Conservation (phyloP, 2,888 invertebrate species). For the Megaustenia siamemsis region DNA sequence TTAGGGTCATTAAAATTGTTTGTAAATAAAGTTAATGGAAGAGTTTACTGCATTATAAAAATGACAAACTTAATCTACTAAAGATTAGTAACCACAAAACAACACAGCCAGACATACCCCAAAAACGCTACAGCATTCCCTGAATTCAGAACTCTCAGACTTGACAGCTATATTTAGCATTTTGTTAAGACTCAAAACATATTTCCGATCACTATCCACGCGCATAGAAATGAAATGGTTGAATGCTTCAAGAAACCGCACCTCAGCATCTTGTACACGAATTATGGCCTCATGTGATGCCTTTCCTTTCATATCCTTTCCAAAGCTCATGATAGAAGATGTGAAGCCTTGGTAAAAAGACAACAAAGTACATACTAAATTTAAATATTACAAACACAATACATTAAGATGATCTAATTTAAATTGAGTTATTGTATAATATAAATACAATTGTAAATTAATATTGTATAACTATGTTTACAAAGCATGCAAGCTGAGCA, state of each 20-base stretch:
- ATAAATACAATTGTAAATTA: no score
- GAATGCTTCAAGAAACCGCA: slow-evolving; percentile 94
- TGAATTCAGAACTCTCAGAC: slow-evolving; percentile 67
- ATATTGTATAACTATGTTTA: no score
- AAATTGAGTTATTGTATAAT: no score
- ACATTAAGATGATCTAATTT: no score
- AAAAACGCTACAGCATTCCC: slow-evolving; percentile 68
- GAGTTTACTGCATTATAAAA: no score
- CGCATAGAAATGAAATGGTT: slow-evolving; percentile 91
- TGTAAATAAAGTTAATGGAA: no score
- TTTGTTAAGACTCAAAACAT: slow-evolving; percentile 87
- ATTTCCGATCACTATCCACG: slow-evolving; percentile 94
- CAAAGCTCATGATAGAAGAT: slow-evolving; percentile 84
- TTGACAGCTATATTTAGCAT: slow-evolving; percentile 77
- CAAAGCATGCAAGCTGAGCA: no score
- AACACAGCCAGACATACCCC: slow-evolving; percentile 62
- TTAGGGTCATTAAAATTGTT: no score
- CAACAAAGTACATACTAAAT: neutral
- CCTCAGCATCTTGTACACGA: slow-evolving; percentile 93
- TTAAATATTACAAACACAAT: no score
- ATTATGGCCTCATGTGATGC: slow-evolving; percentile 94
- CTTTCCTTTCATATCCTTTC: slow-evolving; percentile 91
- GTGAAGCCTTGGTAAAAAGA: neutral
- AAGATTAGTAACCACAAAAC: neutral
- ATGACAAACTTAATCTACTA: no score